phyloP scores from a whole-genome alignment of 2,888 invertebrate species.

The Timema cristinae region DNA sequence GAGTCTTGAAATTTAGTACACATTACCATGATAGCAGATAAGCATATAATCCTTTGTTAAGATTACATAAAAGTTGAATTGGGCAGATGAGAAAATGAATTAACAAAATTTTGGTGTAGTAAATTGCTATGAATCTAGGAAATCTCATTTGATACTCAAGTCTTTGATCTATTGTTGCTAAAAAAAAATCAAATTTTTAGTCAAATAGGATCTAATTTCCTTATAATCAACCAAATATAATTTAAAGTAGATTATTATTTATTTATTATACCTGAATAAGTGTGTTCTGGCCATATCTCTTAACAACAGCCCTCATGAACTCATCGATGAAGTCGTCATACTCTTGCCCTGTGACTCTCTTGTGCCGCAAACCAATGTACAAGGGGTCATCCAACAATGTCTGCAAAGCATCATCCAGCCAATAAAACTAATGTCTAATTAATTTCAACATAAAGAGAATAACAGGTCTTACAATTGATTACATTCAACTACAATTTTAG shows the following conservation, averaged over 20 bases:
- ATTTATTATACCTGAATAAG: constrained; percentile 59
- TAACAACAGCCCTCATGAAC: constrained; percentile 90
- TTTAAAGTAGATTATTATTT: neutral
- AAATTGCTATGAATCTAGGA: too few relatives aligned
- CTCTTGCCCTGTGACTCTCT: constrained; percentile 71
- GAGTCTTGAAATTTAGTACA: too few relatives aligned
- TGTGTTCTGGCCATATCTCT: constrained; percentile 78
- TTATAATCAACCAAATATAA: neutral
- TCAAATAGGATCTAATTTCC: neutral
- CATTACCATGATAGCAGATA: too few relatives aligned
- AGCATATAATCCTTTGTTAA: too few relatives aligned
- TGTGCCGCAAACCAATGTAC: constrained; percentile 89
- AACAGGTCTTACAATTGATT: neutral
- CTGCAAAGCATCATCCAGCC: constrained; percentile 44
- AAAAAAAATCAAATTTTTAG: neutral
- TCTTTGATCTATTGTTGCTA: neutral
- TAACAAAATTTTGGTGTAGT: too few relatives aligned
- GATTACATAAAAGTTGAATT: too few relatives aligned
- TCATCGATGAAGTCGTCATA: constrained; percentile 96
- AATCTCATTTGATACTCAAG: too few relatives aligned
- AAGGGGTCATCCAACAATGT: constrained; percentile 84
- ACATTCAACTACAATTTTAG: neutral
- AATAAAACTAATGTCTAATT: constrained; percentile 4
- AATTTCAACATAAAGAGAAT: neutral
- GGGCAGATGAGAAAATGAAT: too few relatives aligned